These are phyloP conservation scores for Anguilla obscura DNA, from an alignment of 2,797 vertebrate species.

Conservation along the genomic window DNA sequence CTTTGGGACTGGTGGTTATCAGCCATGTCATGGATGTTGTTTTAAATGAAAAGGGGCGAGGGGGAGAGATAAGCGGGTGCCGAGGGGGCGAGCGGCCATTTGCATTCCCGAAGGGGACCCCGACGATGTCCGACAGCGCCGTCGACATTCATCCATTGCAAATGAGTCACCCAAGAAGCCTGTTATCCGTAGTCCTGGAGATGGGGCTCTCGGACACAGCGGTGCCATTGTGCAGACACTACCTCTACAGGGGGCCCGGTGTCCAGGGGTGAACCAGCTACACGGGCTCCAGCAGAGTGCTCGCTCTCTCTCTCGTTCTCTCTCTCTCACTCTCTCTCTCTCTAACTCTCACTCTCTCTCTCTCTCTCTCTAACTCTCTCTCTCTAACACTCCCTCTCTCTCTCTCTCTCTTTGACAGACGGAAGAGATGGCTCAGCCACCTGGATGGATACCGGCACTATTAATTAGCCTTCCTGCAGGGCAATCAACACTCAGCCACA, in stretches of 20 bases:
- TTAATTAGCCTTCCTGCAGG: constrained; percentile 18
- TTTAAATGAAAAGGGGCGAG: constrained; percentile 67
- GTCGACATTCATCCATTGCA: constrained; percentile 72
- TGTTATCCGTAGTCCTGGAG: neutral
- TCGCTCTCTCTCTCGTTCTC: neutral
- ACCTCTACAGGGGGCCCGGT: constrained; percentile 1
- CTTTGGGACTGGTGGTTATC: constrained; percentile 68
- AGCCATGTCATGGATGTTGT: constrained; percentile 62
- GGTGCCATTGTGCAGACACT: constrained; percentile 27
- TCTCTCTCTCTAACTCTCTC: no score
- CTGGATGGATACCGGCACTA: constrained; percentile 20
- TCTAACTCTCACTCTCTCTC: neutral
- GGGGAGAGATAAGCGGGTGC: constrained; percentile 63
- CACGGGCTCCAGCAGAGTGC: constrained; percentile 34
- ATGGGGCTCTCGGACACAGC: constrained; percentile 9
- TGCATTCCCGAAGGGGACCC: constrained; percentile 61
- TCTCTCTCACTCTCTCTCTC: neutral
- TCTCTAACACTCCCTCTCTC: neutral
- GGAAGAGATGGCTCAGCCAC: neutral
- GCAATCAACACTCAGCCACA: neutral
- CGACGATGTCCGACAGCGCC: constrained; percentile 43
- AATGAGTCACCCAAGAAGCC: constrained; percentile 62
- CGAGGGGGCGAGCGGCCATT: constrained; percentile 51
- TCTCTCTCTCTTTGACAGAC: neutral
- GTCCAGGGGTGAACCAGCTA: constrained; percentile 29